Base-by-base conservation (phyloP, 2,888 invertebrate genomes). In the Cancer borealis region DNA sequence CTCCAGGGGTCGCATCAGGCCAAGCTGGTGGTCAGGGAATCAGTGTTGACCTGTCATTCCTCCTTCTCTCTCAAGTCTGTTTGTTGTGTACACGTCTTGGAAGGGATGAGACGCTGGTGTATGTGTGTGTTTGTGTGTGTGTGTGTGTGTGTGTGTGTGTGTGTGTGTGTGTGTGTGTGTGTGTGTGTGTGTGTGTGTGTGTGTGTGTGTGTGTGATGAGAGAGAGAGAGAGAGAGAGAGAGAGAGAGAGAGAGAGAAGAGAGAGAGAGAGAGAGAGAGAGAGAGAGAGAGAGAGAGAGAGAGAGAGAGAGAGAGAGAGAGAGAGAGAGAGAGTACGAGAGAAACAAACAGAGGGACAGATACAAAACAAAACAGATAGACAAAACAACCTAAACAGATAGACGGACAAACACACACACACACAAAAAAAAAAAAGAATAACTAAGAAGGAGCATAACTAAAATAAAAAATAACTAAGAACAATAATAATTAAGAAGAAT, bases 111-210 rank as follows among this genome's bases (percentile, higher is more conserved):
- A 66, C 30, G 79, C 30, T 79, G 26, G 30, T 30, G 79, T 79
- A 30, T 79, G 79, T 79, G 79, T 79, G 79, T 79, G 79, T 79
- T 30, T 79, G 79, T 79, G 26, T 79, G 79, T 79, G 79, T 79
- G 79, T 79, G 79, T 79, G 79, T 79, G 79, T 79, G 79, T 79
- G 79, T 26, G 79, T 30, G 79, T 30, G 79, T 6, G 79, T 30
- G 79, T 30, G 79, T 6, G 79, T 39, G 39, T 0, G 39, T 39
- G 39, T 39, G 39, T 39, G 39, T 39, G 39, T 0, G 39, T 39
- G 39, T 39, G 39, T 39, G 39, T 39, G 39, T 39, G 39, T 39
- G 39, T 39, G 39, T 39, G 39, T 39, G 39, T 39, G 39, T 39
- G 39, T 39, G 39, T 39, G 39, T 39, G 39, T 39, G 39, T 39